A percentile compares a stretch with the other conserved stretches of the same genome.
phyloP scores from a whole-genome alignment of 2,113 vertebrate species.

The Ornithorhynchus anatinus region DNA sequence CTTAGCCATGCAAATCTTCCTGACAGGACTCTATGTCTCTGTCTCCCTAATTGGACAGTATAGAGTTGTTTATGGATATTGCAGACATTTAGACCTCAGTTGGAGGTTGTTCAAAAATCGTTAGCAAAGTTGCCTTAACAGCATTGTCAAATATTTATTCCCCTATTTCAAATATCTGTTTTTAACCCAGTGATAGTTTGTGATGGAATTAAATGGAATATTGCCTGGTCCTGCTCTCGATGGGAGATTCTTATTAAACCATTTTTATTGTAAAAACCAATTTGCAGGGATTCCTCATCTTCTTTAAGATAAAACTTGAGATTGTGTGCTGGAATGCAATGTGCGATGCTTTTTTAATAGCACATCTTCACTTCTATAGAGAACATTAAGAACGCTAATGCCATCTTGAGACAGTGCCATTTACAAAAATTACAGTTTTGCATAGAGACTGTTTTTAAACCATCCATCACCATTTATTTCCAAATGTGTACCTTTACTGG shows the following conservation, averaged over 20 bases:
- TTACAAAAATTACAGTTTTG: constrained; percentile 38
- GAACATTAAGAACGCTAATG: constrained; percentile 17
- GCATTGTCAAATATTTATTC: constrained; percentile 83
- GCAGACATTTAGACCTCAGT: constrained; percentile 95
- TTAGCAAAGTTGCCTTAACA: constrained; percentile 92
- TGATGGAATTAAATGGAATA: constrained; percentile 20
- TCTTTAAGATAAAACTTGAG: constrained; percentile 23
- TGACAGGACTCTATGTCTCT: constrained; percentile 96
- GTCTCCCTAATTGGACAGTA: constrained; percentile 98
- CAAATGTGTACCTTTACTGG: not conserved
- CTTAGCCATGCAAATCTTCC: constrained; percentile 97
- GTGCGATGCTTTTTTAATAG: constrained; percentile 32
- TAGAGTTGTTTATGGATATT: constrained; percentile 98
- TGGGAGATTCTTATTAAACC: constrained; percentile 28
- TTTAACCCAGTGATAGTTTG: constrained; percentile 43
- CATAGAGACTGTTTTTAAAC: constrained; percentile 18
- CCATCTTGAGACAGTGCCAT: constrained; percentile 6
- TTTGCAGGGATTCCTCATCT: constrained; percentile 41
- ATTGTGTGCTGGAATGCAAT: constrained; percentile 11
- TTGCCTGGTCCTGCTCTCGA: not conserved
- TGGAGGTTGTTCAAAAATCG: constrained; percentile 96
- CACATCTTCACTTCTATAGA: not conserved
- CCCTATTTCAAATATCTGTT: constrained; percentile 67
- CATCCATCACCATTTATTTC: not conserved
- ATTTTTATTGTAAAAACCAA: constrained; percentile 30